phyloP scores from a whole-genome alignment of 2,113 vertebrate species.

The Ondatra zibethicus region DNA sequence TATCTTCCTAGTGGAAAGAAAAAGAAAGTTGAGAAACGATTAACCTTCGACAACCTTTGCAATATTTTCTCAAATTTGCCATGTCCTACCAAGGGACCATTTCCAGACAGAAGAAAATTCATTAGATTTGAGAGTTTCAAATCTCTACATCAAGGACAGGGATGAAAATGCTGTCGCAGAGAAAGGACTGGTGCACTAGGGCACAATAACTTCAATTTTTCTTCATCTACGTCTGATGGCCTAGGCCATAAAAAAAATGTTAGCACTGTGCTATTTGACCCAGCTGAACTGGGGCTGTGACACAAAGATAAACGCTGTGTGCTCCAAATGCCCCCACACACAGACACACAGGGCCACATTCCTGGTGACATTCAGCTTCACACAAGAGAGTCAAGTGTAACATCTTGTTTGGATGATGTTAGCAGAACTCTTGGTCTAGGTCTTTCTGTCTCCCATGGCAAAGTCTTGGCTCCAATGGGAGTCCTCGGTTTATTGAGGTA shows the following conservation, averaged over 20 bases:
- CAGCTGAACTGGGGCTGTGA: constrained; percentile 24
- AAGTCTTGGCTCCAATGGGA: background rate
- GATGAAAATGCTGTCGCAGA: constrained; percentile 57
- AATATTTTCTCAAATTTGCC: constrained; percentile 70
- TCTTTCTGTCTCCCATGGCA: constrained; percentile 7
- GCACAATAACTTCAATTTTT: constrained; percentile 74
- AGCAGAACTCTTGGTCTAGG: background rate
- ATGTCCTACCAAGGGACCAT: constrained; percentile 49
- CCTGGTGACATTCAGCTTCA: background rate
- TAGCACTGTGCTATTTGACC: constrained; percentile 54
- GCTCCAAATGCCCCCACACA: background rate
- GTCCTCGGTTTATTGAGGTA: background rate
- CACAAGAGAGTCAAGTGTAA: background rate
- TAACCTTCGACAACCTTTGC: constrained; percentile 75
- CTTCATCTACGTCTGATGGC: constrained; percentile 70
- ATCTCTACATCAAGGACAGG: constrained; percentile 76
- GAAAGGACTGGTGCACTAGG: constrained; percentile 39
- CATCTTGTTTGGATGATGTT: background rate
- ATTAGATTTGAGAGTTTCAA: constrained; percentile 76
- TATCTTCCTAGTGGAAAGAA: constrained; percentile 52
- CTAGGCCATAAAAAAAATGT: constrained; percentile 71
- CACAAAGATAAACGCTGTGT: constrained; percentile 39
- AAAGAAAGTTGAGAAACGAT: constrained; percentile 60
- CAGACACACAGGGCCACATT: background rate
- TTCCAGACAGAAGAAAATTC: constrained; percentile 74